These are phyloP conservation scores for Mustelus asterias DNA, from an alignment of 2,113 vertebrate genomes.

Conservation along the genomic window DNA sequence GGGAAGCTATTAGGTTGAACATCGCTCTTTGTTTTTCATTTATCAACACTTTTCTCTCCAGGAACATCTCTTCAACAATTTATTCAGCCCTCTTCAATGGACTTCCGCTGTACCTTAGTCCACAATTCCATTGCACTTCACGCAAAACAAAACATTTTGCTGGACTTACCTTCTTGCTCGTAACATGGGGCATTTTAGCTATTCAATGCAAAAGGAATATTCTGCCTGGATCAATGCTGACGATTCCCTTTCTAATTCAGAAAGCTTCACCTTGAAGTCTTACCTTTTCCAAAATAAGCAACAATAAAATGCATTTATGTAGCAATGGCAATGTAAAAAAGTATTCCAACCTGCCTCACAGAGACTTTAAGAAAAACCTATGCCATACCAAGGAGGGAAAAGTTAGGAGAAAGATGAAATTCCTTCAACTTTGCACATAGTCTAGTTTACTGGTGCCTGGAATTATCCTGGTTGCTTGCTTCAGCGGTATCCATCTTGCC, in stretches of 20 bases:
- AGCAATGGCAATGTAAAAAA: background rate
- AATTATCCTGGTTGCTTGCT: background rate
- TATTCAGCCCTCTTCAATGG: background rate
- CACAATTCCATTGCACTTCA: background rate
- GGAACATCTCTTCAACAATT: background rate
- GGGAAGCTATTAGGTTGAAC: background rate
- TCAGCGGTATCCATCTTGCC: background rate
- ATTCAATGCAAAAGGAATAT: background rate
- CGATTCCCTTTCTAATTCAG: background rate
- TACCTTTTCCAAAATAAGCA: background rate
- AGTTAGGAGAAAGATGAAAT: background rate
- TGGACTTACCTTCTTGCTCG: background rate
- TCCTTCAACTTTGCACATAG: background rate
- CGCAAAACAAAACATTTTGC: background rate
- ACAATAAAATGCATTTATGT: background rate
- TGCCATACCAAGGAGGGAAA: background rate
- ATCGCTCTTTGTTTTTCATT: background rate
- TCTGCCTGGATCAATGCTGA: background rate
- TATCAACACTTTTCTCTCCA: background rate
- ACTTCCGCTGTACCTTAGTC: background rate
- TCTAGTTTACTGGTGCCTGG: background rate
- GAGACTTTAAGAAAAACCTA: background rate
- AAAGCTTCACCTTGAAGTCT: background rate
- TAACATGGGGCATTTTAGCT: background rate
- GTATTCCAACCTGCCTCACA: background rate